Percentiles rank a stretch among this genome's conserved stretches.
phyloP scores from a whole-genome alignment of 2,113 vertebrate species.

The Hemiprocne comata region DNA sequence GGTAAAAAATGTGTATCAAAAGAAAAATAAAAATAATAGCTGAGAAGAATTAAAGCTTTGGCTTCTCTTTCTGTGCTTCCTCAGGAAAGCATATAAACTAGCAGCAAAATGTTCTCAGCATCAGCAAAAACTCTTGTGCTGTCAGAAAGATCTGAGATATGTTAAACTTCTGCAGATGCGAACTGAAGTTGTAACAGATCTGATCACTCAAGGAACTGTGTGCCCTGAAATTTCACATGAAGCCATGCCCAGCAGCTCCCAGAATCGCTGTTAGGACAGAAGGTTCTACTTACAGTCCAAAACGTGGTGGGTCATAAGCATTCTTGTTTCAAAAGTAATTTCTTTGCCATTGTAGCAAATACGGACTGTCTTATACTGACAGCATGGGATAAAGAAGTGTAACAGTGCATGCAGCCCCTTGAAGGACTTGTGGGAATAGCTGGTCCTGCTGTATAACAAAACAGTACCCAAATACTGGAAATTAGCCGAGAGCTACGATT shows the following conservation, averaged over 20 bases:
- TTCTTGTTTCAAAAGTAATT: slow-evolving; percentile 25
- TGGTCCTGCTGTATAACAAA: slow-evolving; percentile 12
- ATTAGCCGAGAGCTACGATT: slow-evolving; percentile 51
- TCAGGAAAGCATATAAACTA: slow-evolving; percentile 28
- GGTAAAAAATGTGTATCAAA: slow-evolving; percentile 51
- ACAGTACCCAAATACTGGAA: slow-evolving; percentile 64
- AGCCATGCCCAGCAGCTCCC: background rate
- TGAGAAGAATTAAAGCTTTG: slow-evolving; percentile 38
- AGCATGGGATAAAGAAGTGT: background rate
- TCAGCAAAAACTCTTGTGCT: slow-evolving; percentile 22
- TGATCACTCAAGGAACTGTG: background rate
- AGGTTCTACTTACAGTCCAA: background rate
- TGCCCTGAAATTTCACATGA: background rate
- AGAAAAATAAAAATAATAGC: slow-evolving; percentile 6
- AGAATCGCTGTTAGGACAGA: background rate
- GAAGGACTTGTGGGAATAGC: slow-evolving; percentile 48
- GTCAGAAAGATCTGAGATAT: slow-evolving; percentile 48
- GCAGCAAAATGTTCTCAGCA: slow-evolving; percentile 23
- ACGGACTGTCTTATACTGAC: background rate
- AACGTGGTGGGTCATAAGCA: background rate
- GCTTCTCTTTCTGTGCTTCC: slow-evolving; percentile 21
- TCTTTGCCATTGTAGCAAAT: background rate
- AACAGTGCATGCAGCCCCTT: slow-evolving; percentile 15
- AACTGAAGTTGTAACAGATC: background rate
- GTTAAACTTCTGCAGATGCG: slow-evolving; percentile 35